Percentiles rank a stretch among this genome's conserved stretches.
phyloP scores from a whole-genome alignment of 2,113 vertebrate species.

The Indicator indicator region DNA sequence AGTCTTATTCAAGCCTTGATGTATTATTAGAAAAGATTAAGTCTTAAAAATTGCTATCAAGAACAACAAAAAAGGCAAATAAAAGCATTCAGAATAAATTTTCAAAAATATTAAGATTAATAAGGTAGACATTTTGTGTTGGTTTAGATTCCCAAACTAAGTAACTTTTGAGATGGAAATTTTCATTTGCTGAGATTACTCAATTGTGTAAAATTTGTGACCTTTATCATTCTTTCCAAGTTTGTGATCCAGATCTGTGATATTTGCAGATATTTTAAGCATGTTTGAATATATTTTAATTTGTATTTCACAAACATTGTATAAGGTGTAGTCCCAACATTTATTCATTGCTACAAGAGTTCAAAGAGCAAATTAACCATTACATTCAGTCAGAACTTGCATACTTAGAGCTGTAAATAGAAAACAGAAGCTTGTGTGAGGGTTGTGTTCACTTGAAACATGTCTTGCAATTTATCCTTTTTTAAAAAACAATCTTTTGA shows the following conservation, averaged over 20 bases:
- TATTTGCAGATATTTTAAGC: background rate
- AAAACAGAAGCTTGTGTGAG: accelerated
- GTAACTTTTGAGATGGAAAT: background rate
- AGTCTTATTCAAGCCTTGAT: background rate
- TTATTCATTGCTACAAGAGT: background rate
- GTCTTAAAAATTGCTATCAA: background rate
- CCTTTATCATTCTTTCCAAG: background rate
- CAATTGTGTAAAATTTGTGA: background rate
- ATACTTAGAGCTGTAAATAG: background rate
- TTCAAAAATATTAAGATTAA: background rate
- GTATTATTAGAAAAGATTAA: background rate
- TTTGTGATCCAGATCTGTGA: background rate
- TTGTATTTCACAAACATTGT: background rate
- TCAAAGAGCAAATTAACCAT: background rate
- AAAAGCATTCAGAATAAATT: background rate
- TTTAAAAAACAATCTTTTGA: background rate
- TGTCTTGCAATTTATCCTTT: background rate
- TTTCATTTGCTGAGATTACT: background rate
- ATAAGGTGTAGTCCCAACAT: background rate
- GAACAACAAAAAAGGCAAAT: background rate
- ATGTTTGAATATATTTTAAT: background rate
- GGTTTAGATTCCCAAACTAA: background rate
- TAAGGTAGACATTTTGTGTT: background rate
- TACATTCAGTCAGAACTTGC: background rate
- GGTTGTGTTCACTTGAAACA: background rate